Evolutionary conservation across 2,888 invertebrate species (phyloP), one percentile per base, ranked within the genome.

Genomic region (Parascotia fuliginaria): DNA sequence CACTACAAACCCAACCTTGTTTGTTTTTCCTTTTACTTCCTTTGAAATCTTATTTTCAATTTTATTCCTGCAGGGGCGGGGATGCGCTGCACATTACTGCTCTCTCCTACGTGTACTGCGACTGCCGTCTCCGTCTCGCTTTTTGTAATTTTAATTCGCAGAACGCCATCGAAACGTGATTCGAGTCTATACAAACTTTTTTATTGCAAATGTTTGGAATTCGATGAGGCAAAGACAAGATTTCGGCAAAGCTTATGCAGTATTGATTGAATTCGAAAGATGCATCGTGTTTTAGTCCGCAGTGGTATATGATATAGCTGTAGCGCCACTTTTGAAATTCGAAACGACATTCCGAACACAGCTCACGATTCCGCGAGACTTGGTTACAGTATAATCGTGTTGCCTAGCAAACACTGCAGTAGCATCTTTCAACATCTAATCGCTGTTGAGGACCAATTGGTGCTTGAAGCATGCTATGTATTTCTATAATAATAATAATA

Each of bases 21-120:
- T 88, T 88, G 85, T 88, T 90, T 89, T 88, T 88, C 87, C 84
- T 89, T 91, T 89, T 89, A 82, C 83, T 83, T 87, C 85, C 84
- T 88, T 89, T 85, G 87, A 89, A 91, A 89, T 90, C 89, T 91
- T 91, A 90, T 91, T 92, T 90, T 87, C 87, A 89, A 89, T 87
- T 90, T 89, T 89, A 89, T 89, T 89, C 86, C 82, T 79, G 81
- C 84, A 87, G 91, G 92, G 93, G 93, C 92, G 92, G 88, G 90
- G 87, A 91, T 88, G 90, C 88, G 83, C 81, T 93, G 93, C 93
- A 93, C 92, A 92, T 86, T 89, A 82, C 86, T 86, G 88, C 93
- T 80, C 84, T 77, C 92, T 89, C 85, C 71, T 80, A 79, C 87
- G 68, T 75, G 71, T 72, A 64, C 70, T 68, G 67, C 58, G 58